These are phyloP conservation scores for Drosophila fulvimacula DNA, from an alignment of 2,888 invertebrate genomes.

Conservation along the genomic window DNA sequence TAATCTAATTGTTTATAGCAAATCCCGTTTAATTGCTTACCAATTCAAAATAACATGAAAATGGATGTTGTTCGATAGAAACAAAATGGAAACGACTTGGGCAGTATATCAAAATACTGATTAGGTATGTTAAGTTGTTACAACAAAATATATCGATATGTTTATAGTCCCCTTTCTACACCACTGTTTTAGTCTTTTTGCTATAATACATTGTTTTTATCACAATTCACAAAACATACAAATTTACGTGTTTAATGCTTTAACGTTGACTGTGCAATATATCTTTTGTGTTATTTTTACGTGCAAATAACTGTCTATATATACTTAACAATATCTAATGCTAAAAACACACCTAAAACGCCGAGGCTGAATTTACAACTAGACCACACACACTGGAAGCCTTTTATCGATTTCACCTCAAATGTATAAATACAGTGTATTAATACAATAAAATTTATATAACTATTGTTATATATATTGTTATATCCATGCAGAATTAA, in stretches of 20 bases:
- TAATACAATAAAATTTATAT: conserved; percentile 30
- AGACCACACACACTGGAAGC: conserved; percentile 24
- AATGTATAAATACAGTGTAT: conserved; percentile 32
- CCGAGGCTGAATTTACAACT: conserved; percentile 29
- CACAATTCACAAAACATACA: conserved; percentile 28
- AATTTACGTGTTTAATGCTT: conserved; percentile 38
- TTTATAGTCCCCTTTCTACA: background rate
- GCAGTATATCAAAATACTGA: background rate
- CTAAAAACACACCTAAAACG: conserved; percentile 29
- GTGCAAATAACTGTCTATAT: conserved; percentile 28
- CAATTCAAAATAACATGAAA: background rate
- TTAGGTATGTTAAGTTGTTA: background rate
- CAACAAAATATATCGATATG: conserved; percentile 3
- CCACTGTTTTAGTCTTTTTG: conserved; percentile 1
- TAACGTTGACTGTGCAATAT: conserved; percentile 28
- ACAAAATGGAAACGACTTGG: background rate
- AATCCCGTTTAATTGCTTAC: too few relatives aligned
- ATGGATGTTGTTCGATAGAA: background rate
- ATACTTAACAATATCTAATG: conserved; percentile 9
- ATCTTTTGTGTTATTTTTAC: conserved; percentile 26
- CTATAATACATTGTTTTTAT: conserved; percentile 49
- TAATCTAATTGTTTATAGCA: too few relatives aligned
- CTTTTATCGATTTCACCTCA: conserved; percentile 67
- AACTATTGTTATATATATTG: conserved; percentile 16
- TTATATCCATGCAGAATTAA: conserved; percentile 9